Conservation (phyloP, 2,888 invertebrate genomes). For the Rhopalosiphum nymphaeae region DNA sequence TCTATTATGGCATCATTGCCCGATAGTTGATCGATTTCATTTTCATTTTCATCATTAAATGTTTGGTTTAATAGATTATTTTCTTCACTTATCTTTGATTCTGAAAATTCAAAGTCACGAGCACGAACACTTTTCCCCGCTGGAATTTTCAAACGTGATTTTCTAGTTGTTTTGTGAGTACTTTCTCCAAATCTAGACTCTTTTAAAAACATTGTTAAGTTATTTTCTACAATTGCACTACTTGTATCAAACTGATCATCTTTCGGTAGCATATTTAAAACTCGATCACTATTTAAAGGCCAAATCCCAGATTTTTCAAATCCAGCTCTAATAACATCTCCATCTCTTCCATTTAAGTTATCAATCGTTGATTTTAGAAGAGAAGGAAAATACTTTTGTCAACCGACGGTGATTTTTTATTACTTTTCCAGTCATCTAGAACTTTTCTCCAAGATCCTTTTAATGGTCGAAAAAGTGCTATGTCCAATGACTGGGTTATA, state of each 20-base stretch:
- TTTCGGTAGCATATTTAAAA: conserved; percentile 30
- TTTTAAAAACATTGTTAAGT: too few relatives aligned
- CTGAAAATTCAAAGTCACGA: too few relatives aligned
- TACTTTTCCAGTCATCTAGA: conserved; percentile 17
- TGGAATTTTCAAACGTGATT: too few relatives aligned
- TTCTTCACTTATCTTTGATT: too few relatives aligned
- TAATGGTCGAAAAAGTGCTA: conserved; percentile 24
- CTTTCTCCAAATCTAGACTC: too few relatives aligned
- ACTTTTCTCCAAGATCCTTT: conserved; percentile 26
- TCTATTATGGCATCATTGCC: too few relatives aligned
- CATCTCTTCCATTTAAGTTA: background rate
- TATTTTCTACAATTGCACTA: background rate
- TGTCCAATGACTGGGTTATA: conserved; percentile 16
- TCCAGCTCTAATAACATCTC: conserved; percentile 17
- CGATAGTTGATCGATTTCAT: too few relatives aligned
- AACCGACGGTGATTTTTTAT: background rate
- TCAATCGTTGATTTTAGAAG: background rate
- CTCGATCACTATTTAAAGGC: conserved; percentile 2
- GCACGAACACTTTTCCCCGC: too few relatives aligned
- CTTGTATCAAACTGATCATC: background rate
- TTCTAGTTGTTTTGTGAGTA: too few relatives aligned
- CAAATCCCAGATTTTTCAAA: conserved; percentile 31
- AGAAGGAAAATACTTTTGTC: background rate
- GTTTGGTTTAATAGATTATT: too few relatives aligned
- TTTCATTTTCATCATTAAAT: too few relatives aligned